Conservation (phyloP, 2,113 vertebrate genomes). For the Nothoprocta pentlandii region DNA sequence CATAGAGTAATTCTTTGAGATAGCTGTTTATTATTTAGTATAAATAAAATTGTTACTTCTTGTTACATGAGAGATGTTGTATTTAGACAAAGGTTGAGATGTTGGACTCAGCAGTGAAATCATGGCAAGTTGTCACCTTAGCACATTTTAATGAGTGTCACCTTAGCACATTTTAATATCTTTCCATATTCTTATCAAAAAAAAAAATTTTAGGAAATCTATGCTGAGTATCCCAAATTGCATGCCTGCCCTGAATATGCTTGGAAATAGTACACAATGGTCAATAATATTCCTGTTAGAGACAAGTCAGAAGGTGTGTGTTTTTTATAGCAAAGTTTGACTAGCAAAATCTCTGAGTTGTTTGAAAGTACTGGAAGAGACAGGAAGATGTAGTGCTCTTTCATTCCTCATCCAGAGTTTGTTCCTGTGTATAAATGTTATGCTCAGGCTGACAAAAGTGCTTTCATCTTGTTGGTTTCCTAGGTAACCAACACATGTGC, state of each 20-base stretch:
- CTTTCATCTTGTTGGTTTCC: slow-evolving; percentile 13
- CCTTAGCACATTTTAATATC: background rate
- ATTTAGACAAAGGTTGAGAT: background rate
- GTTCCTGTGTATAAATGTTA: background rate
- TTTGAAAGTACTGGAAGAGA: background rate
- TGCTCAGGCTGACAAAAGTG: background rate
- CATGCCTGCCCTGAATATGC: background rate
- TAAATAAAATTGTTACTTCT: background rate
- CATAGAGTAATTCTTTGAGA: background rate
- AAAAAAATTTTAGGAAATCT: background rate
- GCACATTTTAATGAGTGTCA: background rate
- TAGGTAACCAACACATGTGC: background rate
- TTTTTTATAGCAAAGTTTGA: background rate
- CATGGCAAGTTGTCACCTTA: background rate
- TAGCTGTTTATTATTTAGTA: background rate
- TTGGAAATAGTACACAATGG: background rate
- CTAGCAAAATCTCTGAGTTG: background rate
- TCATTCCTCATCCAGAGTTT: background rate
- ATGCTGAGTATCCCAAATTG: background rate
- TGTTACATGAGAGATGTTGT: background rate
- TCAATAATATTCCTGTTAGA: background rate
- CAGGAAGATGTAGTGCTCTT: background rate
- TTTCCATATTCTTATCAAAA: background rate
- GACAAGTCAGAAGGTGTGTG: background rate
- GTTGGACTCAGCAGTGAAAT: background rate